phyloP scores from a whole-genome alignment of 2,797 vertebrate genomes.

The Sternotherus odoratus region DNA sequence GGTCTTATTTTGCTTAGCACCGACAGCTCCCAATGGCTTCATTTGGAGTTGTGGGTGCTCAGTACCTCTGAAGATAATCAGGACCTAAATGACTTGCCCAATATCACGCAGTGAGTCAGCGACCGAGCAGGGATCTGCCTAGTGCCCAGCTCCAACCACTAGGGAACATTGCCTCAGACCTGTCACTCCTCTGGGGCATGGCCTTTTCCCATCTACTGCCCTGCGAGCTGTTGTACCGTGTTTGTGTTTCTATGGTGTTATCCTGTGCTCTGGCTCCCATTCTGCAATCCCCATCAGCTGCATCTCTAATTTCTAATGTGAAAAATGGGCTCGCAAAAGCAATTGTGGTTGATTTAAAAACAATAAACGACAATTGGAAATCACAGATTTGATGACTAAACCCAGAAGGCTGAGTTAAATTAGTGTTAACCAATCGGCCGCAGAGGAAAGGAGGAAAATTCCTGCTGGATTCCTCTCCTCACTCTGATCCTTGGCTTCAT shows the following conservation, averaged over 20 bases:
- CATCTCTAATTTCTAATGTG: slow-evolving; percentile 45
- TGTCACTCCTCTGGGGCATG: background rate
- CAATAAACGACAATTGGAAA: slow-evolving; percentile 48
- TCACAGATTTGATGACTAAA: slow-evolving; percentile 69
- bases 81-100: rapidly evolving
- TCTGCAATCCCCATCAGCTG: background rate
- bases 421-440: slow-evolving; percentile 60
- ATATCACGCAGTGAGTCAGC: rapidly evolving
- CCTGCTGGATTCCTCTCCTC: slow-evolving; percentile 66
- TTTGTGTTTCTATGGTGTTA: slow-evolving; percentile 70
- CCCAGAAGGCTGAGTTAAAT: slow-evolving; percentile 52
- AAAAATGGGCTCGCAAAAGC: slow-evolving; percentile 62
- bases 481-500: slow-evolving; percentile 75
- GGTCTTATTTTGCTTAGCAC: background rate
- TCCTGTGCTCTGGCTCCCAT: slow-evolving; percentile 48
- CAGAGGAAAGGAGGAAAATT: slow-evolving; percentile 72
- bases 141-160: background rate
- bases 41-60: background rate
- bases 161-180: background rate
- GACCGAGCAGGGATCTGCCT: background rate
- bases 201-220: background rate
- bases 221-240: slow-evolving; percentile 54
- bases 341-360: slow-evolving; percentile 22
- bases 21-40: background rate
- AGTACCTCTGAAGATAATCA: rapidly evolving